Conservation (phyloP, 2,888 invertebrate genomes). For the Panopea generosa region DNA sequence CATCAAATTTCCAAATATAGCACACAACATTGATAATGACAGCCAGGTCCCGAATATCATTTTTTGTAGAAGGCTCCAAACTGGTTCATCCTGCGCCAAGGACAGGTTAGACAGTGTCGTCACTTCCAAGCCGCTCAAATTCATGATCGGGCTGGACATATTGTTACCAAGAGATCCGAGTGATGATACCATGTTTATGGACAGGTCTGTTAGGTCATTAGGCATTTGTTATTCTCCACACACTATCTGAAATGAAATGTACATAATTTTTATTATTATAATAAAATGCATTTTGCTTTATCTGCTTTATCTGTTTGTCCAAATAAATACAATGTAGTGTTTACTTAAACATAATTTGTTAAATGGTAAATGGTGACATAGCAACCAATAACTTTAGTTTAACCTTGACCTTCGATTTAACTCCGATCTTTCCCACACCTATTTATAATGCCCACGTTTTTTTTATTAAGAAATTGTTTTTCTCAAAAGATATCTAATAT, state of each 20-base stretch:
- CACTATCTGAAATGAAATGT: slow-evolving; percentile 4
- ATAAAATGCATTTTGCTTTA: too few relatives aligned
- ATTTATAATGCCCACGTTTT: too few relatives aligned
- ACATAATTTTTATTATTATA: too few relatives aligned
- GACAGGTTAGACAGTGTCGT: not conserved
- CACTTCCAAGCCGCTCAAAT: not conserved
- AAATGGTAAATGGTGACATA: too few relatives aligned
- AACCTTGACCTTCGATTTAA: too few relatives aligned
- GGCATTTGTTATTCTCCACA: not conserved
- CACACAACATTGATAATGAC: slow-evolving; percentile 82
- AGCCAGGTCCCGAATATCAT: slow-evolving; percentile 79
- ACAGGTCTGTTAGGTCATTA: not conserved
- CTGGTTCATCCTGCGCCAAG: not conserved
- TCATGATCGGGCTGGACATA: not conserved
- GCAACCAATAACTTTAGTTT: too few relatives aligned
- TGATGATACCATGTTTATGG: not conserved
- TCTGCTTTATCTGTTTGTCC: too few relatives aligned
- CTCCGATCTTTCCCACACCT: too few relatives aligned
- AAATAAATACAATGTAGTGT: too few relatives aligned
- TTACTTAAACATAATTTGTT: too few relatives aligned
- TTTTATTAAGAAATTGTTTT: too few relatives aligned
- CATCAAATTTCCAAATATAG: slow-evolving; percentile 85
- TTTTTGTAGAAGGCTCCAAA: slow-evolving; percentile 66
- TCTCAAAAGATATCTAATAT: too few relatives aligned
- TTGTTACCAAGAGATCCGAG: not conserved